Evolutionary conservation across 2,888 invertebrate species (phyloP), one percentile per base, ranked within the genome.

Genomic region (Pimpla rufipes): DNA sequence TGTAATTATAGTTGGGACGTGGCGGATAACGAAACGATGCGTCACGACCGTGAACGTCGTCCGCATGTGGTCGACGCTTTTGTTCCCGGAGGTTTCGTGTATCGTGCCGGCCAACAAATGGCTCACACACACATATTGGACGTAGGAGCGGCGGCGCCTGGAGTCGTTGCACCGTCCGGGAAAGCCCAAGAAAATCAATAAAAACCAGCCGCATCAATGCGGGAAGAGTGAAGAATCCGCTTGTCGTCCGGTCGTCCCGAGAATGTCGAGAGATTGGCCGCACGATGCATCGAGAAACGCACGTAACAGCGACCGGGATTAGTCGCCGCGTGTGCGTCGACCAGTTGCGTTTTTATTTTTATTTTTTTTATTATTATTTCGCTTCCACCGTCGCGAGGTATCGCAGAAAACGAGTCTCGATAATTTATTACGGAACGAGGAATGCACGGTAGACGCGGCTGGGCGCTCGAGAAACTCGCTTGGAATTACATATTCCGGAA

Each of bases 181-280:
- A 37, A 59, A 37, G 62, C 66, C 13, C 50, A 45, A 73, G 68
- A 71, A 77, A 80, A 83, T 83, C 83, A 80, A 83, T 80, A 83
- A 74, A 83, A 83, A 68, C 71, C 67, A 80, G 57, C 55, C 73
- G 73, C 83, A 77, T 77, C 77, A 42, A 64, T 80, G 77, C 73
- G 73, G 68, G 73, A 77, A 74, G 68, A 71, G 67, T 45, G 7
- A 62, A 50, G 52, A 16, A 35, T 59, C 18, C 45, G 23, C 45
- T 8, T 7, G 37, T 47, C 21, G 47, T 55, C 47, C 66, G 62
- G 40, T 13, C 52, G 52, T 13, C 23, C n/a, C 16, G 47, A 40
- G 37, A 79, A 67, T 47, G 7, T 42, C 59, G 50, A 70, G 18
- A 47, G 59, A 68, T 77, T 42, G 40, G 57, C 37, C 35, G 35